phyloP scores from a whole-genome alignment of 2,888 invertebrate genomes.

The Acanthoscelides obtectus region DNA sequence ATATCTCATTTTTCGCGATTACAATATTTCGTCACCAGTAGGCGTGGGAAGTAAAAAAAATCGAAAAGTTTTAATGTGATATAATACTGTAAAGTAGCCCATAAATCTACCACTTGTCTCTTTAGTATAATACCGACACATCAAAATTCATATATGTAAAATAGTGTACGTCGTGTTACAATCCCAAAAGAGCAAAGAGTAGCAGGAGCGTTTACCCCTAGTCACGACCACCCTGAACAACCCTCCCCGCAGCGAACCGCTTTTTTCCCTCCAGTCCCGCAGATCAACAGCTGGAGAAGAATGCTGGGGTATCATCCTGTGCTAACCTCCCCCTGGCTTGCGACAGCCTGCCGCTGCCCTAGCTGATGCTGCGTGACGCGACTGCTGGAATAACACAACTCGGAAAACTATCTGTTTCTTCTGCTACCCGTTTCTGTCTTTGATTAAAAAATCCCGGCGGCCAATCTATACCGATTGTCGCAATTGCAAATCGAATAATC shows the following conservation, averaged over 20 bases:
- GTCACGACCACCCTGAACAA: background rate
- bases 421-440: background rate
- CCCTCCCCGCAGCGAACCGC: background rate
- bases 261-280: background rate
- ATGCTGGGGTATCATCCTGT: background rate
- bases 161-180: no score
- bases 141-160: no score
- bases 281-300: background rate
- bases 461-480: no score
- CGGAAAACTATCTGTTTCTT: background rate
- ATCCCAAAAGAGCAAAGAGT: no score
- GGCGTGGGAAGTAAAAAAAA: no score
- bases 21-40: no score
- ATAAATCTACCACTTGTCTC: no score
- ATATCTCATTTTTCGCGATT: no score
- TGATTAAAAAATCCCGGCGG: background rate
- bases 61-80: no score
- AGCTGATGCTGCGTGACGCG: background rate
- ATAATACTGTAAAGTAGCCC: no score
- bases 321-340: background rate
- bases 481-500: no score
- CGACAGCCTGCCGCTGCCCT: background rate
- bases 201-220: background rate
- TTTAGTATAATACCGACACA: no score
- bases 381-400: background rate